Conservation (phyloP, 2,888 invertebrate species). For the Pocota personata region DNA sequence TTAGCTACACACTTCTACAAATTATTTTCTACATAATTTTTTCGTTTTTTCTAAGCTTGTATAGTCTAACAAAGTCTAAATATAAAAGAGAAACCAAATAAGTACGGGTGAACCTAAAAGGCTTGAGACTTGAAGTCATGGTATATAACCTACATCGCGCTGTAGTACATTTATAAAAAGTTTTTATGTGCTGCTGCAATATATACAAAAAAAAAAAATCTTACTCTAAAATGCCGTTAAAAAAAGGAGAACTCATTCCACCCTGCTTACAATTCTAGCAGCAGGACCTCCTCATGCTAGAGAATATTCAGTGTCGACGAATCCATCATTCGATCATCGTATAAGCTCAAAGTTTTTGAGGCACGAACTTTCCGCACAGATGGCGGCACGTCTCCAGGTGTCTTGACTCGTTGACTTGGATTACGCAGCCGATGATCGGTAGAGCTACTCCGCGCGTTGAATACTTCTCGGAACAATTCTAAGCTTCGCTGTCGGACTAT, state of each 20-base stretch:
- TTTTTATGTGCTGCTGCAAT: constrained; percentile 6
- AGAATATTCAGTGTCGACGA: constrained; percentile 81
- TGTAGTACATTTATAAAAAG: neutral
- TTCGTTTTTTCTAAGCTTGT: constrained; percentile 16
- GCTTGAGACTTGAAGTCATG: constrained; percentile 26
- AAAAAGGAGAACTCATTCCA: constrained; percentile 17
- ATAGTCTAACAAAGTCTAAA: constrained; percentile 21
- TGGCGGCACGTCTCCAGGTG: constrained; percentile 91
- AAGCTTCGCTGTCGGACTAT: constrained; percentile 87
- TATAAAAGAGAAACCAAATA: constrained; percentile 19
- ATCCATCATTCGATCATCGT: constrained; percentile 94
- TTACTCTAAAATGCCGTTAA: constrained; percentile 43
- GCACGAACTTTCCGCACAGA: constrained; percentile 89
- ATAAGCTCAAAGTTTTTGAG: constrained; percentile 91
- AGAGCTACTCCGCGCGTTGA: constrained; percentile 87
- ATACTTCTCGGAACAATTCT: constrained; percentile 90
- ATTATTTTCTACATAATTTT: constrained; percentile 41
- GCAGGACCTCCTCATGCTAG: constrained; percentile 83
- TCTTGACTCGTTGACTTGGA: constrained; percentile 90
- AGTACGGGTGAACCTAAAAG: constrained; percentile 8
- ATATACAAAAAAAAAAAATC: constrained; percentile 52
- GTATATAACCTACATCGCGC: constrained; percentile 6
- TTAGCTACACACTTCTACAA: constrained; percentile 63
- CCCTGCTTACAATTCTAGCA: constrained; percentile 81
- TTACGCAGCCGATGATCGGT: constrained; percentile 86